Conservation (phyloP, 35 echinoderm and acorn worm genomes). For the Apostichopus californicus region DNA sequence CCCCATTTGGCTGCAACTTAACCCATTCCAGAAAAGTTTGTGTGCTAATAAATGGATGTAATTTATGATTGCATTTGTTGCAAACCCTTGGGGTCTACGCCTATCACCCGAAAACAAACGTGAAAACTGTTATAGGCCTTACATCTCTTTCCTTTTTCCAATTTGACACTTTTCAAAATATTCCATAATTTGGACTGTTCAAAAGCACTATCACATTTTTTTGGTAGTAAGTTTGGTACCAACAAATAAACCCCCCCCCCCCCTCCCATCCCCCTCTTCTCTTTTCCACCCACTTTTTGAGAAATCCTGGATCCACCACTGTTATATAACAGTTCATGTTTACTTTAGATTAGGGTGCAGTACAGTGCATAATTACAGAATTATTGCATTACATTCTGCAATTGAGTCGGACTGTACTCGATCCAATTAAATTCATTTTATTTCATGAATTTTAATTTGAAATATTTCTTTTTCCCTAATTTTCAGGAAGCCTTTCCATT, state of each 20-base stretch:
- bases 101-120: neutral
- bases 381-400: neutral
- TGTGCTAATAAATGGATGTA: neutral
- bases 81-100: neutral
- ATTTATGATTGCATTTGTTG: neutral
- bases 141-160: neutral
- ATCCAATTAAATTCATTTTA: neutral
- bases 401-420: neutral
- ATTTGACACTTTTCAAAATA: neutral
- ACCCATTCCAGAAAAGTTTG: neutral
- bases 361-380: neutral
- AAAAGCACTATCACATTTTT: neutral
- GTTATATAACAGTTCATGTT: neutral
- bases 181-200: neutral
- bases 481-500: conserved; percentile 88
- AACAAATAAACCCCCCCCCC: neutral
- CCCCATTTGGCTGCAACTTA: neutral
- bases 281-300: neutral
- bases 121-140: neutral
- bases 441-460: neutral
- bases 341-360: too few relatives aligned
- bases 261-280: too few relatives aligned
- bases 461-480: neutral
- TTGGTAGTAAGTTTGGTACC: neutral
- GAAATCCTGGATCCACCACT: neutral